Percentiles rank a stretch among this genome's conserved stretches.
phyloP scores from a whole-genome alignment of 2,113 vertebrate genomes.

The Thymallus thymallus region DNA sequence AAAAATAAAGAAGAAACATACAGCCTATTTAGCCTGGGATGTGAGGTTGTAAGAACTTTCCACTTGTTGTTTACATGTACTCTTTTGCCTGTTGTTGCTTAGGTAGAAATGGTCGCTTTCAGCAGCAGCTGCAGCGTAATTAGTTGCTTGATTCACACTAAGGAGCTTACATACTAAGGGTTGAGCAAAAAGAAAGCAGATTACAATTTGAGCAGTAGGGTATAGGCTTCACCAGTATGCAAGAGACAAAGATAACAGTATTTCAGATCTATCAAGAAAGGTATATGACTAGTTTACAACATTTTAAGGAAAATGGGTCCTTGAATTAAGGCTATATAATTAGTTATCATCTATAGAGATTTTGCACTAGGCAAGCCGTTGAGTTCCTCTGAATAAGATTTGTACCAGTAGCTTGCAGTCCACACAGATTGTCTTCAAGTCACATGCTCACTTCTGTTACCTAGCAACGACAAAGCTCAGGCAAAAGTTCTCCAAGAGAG shows the following conservation, averaged over 20 bases:
- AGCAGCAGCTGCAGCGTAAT: constrained; percentile 91
- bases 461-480: constrained; percentile 95
- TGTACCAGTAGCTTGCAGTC: constrained; percentile 71
- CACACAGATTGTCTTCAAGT: constrained; percentile 82
- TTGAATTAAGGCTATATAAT: not conserved
- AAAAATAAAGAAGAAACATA: not conserved
- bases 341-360: not conserved
- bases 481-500: constrained; percentile 80
- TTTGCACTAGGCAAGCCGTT: constrained; percentile 24
- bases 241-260: constrained; percentile 49
- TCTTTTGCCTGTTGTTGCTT: constrained; percentile 53
- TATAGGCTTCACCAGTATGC: constrained; percentile 63
- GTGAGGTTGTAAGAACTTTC: not conserved
- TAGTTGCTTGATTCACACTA: constrained; percentile 96
- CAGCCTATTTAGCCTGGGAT: not conserved
- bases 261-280: constrained; percentile 54
- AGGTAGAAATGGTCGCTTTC: constrained; percentile 75
- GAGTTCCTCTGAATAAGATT: constrained; percentile 69
- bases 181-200: constrained; percentile 97
- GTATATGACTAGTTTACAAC: constrained; percentile 22
- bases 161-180: constrained; percentile 94
- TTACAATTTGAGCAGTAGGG: constrained; percentile 85
- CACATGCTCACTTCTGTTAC: constrained; percentile 89
- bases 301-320: constrained; percentile 15
- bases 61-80: constrained; percentile 12